These are phyloP conservation scores for Trissolcus japonicus DNA, from an alignment of 2,888 invertebrate species.

Conservation along the genomic window DNA sequence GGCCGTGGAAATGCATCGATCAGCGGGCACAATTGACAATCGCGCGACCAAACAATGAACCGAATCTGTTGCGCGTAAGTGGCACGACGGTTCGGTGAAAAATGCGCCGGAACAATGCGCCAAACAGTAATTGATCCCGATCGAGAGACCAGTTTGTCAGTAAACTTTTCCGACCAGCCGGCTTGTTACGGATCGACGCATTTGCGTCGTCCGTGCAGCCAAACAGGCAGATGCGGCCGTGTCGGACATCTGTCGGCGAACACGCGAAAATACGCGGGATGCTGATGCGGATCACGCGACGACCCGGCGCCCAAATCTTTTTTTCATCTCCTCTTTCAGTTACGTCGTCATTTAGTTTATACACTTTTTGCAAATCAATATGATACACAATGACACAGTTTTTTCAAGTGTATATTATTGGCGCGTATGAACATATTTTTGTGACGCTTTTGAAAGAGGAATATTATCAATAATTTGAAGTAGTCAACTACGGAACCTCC, in stretches of 20 bases:
- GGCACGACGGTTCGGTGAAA: conserved; percentile 14
- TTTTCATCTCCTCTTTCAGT: neutral
- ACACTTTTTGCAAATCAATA: too few relatives aligned
- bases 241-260: conserved; percentile 67
- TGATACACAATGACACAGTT: too few relatives aligned
- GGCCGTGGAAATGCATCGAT: conserved; percentile 33
- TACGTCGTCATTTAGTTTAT: neutral
- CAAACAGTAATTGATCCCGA: conserved; percentile 43
- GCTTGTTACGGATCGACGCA: conserved; percentile 55
- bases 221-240: conserved; percentile 45
- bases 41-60: conserved; percentile 16
- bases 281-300: conserved; percentile 34
- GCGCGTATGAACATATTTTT: too few relatives aligned
- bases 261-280: conserved; percentile 68
- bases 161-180: conserved; percentile 51
- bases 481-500: too few relatives aligned
- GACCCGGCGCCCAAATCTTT: conserved; percentile 18
- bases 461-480: too few relatives aligned
- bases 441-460: too few relatives aligned
- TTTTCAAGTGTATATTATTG: too few relatives aligned
- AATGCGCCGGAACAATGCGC: conserved; percentile 41
- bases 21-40: conserved; percentile 13
- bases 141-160: conserved; percentile 6
- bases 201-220: conserved; percentile 11
- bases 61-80: conserved; percentile 36